Base-by-base conservation (phyloP, 2,888 invertebrate genomes). In the Piscicola geometra region DNA sequence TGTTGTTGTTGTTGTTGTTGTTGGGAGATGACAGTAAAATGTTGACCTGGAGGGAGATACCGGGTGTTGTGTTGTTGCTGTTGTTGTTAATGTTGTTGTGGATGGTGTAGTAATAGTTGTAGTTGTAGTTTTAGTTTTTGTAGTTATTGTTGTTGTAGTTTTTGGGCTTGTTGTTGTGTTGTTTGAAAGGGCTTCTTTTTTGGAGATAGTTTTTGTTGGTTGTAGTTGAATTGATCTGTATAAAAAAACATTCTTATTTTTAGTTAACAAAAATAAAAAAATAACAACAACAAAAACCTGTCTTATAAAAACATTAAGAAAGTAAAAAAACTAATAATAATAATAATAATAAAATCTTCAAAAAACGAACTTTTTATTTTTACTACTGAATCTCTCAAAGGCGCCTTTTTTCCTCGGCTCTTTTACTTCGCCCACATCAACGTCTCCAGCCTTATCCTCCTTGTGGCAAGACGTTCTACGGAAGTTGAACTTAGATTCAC, bases 281-380 rank as follows among this genome's bases (percentile, higher is more conserved):
- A n/a, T n/a, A n/a, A n/a, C n/a, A n/a, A n/a, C n/a, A n/a, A n/a
- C n/a, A n/a, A n/a, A n/a, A n/a, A n/a, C n/a, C n/a, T n/a, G n/a
- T n/a, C n/a, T n/a, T n/a, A n/a, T n/a, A n/a, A n/a, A n/a, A n/a
- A n/a, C n/a, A n/a, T n/a, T n/a, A n/a, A n/a, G n/a, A n/a, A n/a
- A n/a, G n/a, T n/a, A n/a, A n/a, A n/a, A n/a, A n/a, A n/a, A n/a
- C n/a, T n/a, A n/a, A n/a, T n/a, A n/a, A n/a, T n/a, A n/a, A n/a
- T n/a, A n/a, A n/a, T n/a, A n/a, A n/a, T n/a, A n/a, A n/a, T n/a
- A n/a, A n/a, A n/a, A n/a, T n/a, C n/a, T n/a, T n/a, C n/a, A n/a
- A n/a, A n/a, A n/a, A n/a, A n/a, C n/a, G n/a, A n/a, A 56, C 60
- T 25, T 56, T 56, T 56, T 56, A n/a, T 56, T 56, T 21, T 21